Evolutionary conservation across 2,888 invertebrate genomes (phyloP), one percentile per base, ranked within the genome.

Genomic region (Oligia fasciuncula): DNA sequence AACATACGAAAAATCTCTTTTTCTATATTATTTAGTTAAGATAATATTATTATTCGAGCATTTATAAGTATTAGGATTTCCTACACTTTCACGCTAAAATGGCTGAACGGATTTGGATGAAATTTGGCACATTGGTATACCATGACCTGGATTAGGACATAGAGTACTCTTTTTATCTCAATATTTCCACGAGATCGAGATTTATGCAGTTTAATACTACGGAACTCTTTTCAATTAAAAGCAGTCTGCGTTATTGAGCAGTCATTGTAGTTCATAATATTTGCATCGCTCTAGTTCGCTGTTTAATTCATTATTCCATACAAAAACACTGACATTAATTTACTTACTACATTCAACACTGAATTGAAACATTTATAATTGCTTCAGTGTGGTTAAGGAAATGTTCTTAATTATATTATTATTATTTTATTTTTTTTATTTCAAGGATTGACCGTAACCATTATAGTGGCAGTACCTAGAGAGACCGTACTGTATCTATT

Each of bases 251-350:
- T 66, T 86, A 88, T 86, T 89, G 81, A 88, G 81, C 57, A 86
- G 73, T 76, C 77, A 86, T 85, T 79, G 67, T 71, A 57, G 78
- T 79, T 75, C 14, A 83, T 80, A 87, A 83, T 83, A 84, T 84
- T 88, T 82, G 84, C 68, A 89, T 79, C 90, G 90, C 85, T 89
- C 90, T 88, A 88, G 81, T 89, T 87, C 66, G 57, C 82, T 79
- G 75, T 87, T 85, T 87, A 87, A 89, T 89, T 87, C 46, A 79
- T 70, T 66, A 85, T 79, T 84, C 78, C 67, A 84, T 78, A 65
- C 73, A 81, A 82, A 85, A 87, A 73, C 23, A 77, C 79, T 85
- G 83, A 80, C 77, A 81, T 83, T 29, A 29, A 29, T 29, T 80
- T 80, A 77, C 77, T 81, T 80, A 75, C 77, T 74, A 81, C 73